A percentile compares a stretch with the other conserved stretches of the same genome.
Evolutionary conservation across 2,888 invertebrate genomes (phyloP).

Genomic region (Elegia similella): DNA sequence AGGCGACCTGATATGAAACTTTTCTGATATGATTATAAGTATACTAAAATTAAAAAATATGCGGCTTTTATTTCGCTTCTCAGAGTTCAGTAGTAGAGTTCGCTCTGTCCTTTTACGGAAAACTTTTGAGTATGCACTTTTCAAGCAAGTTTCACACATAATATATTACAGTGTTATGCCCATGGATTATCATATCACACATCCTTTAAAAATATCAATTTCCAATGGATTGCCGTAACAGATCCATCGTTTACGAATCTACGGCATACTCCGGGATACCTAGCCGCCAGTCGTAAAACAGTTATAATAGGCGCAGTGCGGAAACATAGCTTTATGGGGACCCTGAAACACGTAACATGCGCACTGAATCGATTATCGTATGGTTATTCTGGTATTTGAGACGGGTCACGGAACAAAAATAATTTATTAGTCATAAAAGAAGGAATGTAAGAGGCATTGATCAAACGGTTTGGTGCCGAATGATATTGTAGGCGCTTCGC

Average conservation of each 20-base stretch:
- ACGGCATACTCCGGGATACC: conserved; percentile 42
- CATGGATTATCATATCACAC: too few relatives aligned
- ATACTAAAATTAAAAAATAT: too few relatives aligned
- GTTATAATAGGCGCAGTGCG: conserved; percentile 73
- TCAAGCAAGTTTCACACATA: too few relatives aligned
- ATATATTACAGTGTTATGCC: too few relatives aligned
- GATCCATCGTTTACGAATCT: not conserved
- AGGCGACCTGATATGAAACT: too few relatives aligned
- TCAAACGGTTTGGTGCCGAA: conserved; percentile 46
- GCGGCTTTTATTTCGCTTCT: too few relatives aligned
- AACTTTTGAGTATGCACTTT: too few relatives aligned
- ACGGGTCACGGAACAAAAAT: conserved; percentile 60
- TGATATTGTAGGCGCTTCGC: conserved; percentile 8
- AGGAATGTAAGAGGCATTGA: conserved; percentile 51
- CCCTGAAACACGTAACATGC: conserved; percentile 70
- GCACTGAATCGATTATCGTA: conserved; percentile 67
- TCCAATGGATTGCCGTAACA: not conserved
- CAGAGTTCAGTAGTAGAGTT: too few relatives aligned
- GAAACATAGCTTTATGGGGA: conserved; percentile 68
- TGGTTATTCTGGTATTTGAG: conserved; percentile 62
- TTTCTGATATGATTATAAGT: too few relatives aligned
- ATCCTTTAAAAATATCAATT: too few relatives aligned
- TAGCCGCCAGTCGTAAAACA: conserved; percentile 64
- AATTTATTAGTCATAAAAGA: conserved; percentile 61
- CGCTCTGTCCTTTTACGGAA: too few relatives aligned